Evolutionary conservation across 2,113 vertebrate species (phyloP), one percentile per base, ranked within the genome.

Genomic region (Orthonyx spaldingii): DNA sequence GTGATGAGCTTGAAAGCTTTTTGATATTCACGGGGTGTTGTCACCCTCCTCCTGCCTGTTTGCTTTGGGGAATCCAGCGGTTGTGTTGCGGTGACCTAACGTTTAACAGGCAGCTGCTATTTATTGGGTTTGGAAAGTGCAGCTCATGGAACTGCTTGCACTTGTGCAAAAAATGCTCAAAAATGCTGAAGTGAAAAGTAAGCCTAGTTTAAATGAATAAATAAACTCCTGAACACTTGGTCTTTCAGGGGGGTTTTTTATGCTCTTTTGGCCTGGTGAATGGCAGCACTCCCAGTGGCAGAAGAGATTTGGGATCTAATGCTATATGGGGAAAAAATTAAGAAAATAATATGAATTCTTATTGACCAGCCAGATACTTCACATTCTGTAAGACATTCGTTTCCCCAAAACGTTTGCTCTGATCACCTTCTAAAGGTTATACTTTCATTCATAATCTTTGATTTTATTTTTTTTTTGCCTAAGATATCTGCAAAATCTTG

Each of bases 1-100:
- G 42, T 47, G 37, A 84, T 74, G 95, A 93, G 90, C 39, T 76
- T 46, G 81, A 69, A 65, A 65, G 71, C 89, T 53, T 9, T 50
- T 96, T 96, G 70, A 42, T 90, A 96, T 97, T 90, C 92, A 42
- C 2, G 37, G 26, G 26, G 75, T 72, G 87, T 66, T 70, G 87
- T 41, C 86, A 7, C 82, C 70, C 53, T 78, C 64, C 84, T 47
- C 55, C 61, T 69, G 91, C 94, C 86, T 66, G 80, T 71, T 94
- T 56, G 92, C 94, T 92, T 44, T 41, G 46, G 78, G 86, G 80
- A 83, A 86, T 74, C 56, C 55, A 21, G 61, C 47, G 30, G 47
- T 59, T 23, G 60, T 26, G 91, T 56, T 46, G 70, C 37, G 6
- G 22, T 68, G 84, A 89, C 84, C 69, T 39, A 22, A 49, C 47